Conservation (phyloP, 2,888 invertebrate genomes). For the Acleris sparsana region DNA sequence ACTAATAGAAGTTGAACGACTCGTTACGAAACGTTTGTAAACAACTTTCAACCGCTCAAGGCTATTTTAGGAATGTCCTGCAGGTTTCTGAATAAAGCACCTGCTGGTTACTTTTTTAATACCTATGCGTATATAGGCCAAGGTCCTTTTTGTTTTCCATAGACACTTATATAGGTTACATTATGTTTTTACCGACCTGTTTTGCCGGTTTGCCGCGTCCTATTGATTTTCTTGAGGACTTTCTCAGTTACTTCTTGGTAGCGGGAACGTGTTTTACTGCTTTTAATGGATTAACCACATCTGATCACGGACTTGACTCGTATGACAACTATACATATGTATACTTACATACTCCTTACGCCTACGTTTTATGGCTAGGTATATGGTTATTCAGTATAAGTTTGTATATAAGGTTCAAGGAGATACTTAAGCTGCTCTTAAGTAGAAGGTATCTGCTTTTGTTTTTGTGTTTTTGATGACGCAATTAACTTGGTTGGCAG, state of each 20-base stretch:
- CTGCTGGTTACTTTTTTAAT: constrained; percentile 8
- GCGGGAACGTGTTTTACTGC: constrained; percentile 11
- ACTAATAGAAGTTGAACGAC: constrained; percentile 56
- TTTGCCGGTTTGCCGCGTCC: constrained; percentile 3
- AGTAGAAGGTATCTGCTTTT: no score
- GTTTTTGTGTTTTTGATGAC: no score
- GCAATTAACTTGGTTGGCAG: no score
- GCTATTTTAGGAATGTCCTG: constrained; percentile 51
- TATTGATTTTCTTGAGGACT: constrained; percentile 11
- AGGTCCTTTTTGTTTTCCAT: constrained; percentile 31
- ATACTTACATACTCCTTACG: no score
- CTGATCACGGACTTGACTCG: not conserved
- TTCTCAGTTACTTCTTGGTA: constrained; percentile 8
- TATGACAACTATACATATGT: not conserved
- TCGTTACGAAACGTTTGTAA: constrained; percentile 67
- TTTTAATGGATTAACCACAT: constrained; percentile 6
- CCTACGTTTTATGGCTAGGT: no score
- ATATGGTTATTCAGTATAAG: no score
- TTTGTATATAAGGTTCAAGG: no score
- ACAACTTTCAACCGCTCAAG: constrained; percentile 70
- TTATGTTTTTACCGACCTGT: constrained; percentile 2
- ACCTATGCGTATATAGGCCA: constrained; percentile 18
- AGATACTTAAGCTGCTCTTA: no score
- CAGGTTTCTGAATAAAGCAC: constrained; percentile 9
- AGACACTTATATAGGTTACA: constrained; percentile 6